phyloP scores from a whole-genome alignment of 2,113 vertebrate species.

The Aplodontia rufa region DNA sequence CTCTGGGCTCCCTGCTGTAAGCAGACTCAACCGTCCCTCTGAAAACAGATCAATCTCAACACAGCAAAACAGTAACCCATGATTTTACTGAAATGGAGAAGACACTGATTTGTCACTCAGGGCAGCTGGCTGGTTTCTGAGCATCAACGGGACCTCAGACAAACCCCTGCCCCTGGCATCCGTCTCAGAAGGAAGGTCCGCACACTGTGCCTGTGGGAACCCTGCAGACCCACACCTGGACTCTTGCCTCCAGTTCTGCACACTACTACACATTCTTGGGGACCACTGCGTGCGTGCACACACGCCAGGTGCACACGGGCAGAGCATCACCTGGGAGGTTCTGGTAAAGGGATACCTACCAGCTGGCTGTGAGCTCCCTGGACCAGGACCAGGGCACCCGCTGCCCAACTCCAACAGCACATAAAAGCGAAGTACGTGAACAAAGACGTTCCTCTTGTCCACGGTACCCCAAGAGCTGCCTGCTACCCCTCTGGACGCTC shows the following conservation, averaged over 20 bases:
- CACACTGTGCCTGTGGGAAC: fast-evolving
- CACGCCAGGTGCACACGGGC: background rate
- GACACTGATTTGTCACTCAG: fast-evolving
- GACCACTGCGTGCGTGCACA: fast-evolving
- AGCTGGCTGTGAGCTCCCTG: fast-evolving
- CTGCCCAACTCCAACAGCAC: background rate
- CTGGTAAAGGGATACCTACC: background rate
- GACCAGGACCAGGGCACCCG: background rate
- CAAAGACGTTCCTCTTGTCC: no score
- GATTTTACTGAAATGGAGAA: background rate
- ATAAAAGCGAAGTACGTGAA: background rate
- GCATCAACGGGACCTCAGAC: background rate
- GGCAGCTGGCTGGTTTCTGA: background rate
- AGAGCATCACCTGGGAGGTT: fast-evolving
- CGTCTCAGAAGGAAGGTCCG: background rate
- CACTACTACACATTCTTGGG: fast-evolving
- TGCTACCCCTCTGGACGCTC: background rate
- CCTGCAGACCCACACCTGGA: no score
- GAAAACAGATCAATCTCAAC: background rate
- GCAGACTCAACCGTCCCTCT: background rate
- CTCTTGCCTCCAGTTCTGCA: no score
- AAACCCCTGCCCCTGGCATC: no score
- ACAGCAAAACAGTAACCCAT: background rate
- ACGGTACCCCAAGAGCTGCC: no score
- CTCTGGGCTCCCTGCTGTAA: background rate